A percentile compares a stretch with the other conserved stretches of the same genome.
Evolutionary conservation across 2,888 invertebrate genomes (phyloP).

Genomic region (Mesopsocus fuscifrons): DNA sequence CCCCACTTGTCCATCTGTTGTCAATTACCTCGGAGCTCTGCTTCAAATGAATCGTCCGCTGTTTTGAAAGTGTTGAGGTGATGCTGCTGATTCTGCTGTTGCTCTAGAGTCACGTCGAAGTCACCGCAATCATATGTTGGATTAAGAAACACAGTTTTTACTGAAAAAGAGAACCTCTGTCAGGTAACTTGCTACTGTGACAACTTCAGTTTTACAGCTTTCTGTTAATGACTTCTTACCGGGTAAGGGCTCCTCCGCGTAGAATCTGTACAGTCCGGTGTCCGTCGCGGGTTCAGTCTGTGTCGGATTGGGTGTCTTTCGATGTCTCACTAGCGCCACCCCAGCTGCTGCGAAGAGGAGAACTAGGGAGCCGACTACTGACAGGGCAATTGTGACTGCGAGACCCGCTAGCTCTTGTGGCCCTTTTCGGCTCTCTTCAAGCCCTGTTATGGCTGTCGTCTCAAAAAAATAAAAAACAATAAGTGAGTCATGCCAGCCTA

Average conservation of each 20-base stretch:
- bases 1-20: too few relatives aligned
- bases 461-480: too few relatives aligned
- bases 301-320: not conserved
- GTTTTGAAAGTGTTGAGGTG: not conserved
- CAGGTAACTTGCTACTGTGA: too few relatives aligned
- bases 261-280: constrained; percentile 5
- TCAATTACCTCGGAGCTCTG: not conserved
- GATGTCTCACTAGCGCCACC: constrained; percentile 3
- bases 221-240: constrained; percentile 2
- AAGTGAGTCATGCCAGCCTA: too few relatives aligned
- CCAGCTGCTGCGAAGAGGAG: not conserved
- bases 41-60: not conserved
- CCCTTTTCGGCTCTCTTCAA: too few relatives aligned
- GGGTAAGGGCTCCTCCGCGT: constrained; percentile 3
- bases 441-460: too few relatives aligned
- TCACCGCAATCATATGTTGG: not conserved
- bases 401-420: not conserved
- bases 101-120: not conserved
- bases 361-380: not conserved
- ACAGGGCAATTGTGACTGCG: not conserved
- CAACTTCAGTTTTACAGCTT: too few relatives aligned
- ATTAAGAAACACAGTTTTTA: not conserved
- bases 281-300: not conserved
- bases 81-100: too few relatives aligned
- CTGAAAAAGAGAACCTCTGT: not conserved